These are phyloP conservation scores for Arge pagana DNA, from an alignment of 2,888 invertebrate genomes.

Conservation along the genomic window DNA sequence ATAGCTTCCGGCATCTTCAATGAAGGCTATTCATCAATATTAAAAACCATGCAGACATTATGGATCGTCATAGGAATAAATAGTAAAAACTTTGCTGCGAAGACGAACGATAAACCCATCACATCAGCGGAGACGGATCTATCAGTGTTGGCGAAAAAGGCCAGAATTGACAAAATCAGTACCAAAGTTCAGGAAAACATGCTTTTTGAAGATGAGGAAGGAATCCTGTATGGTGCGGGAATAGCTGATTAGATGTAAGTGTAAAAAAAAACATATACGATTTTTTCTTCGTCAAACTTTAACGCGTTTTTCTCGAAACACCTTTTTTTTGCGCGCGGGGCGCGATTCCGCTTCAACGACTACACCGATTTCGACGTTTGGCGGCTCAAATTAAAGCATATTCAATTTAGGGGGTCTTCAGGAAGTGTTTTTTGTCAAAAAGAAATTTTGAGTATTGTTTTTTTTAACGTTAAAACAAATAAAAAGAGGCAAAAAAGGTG, in stretches of 20 bases:
- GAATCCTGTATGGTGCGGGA: neutral
- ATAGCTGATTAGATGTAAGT: slow-evolving; percentile 1
- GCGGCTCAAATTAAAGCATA: too few species aligned
- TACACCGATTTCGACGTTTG: too few species aligned
- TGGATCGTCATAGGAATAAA: neutral
- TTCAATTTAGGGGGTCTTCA: too few species aligned
- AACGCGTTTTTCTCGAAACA: neutral
- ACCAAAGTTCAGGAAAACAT: neutral
- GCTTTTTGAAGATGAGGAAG: slow-evolving; percentile 1
- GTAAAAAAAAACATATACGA: neutral
- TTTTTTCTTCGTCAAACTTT: neutral
- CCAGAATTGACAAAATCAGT: neutral
- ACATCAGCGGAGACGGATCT: neutral
- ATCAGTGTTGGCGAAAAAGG: neutral
- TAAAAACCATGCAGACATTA: slow-evolving; percentile 4
- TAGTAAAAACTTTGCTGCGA: neutral
- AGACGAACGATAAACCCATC: neutral
- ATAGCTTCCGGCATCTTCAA: slow-evolving; percentile 26
- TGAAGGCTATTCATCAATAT: slow-evolving; percentile 25
- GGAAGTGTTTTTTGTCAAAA: slow-evolving; percentile 3
- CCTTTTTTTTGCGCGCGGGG: too few species aligned
- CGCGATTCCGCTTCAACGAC: too few species aligned
- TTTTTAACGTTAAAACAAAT: too few species aligned
- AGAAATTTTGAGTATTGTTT: neutral
- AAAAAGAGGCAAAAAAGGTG: too few species aligned